phyloP scores from a whole-genome alignment of 2,113 vertebrate genomes.

The Lepisosteus osseus region DNA sequence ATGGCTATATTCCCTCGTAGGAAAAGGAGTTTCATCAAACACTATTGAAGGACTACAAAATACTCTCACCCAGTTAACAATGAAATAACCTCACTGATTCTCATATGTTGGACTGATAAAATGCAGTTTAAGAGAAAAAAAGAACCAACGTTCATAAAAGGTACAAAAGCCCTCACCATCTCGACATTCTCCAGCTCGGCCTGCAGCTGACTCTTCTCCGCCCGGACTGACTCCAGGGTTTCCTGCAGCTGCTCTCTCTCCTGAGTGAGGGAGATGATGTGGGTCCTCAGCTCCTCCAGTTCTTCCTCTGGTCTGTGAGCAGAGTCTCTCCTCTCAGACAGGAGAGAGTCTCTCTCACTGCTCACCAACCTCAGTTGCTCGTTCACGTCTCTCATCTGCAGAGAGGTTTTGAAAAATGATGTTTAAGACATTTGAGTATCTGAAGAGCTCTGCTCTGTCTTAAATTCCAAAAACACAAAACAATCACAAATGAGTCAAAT shows the following conservation, averaged over 20 bases:
- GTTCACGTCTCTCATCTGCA: slow-evolving; percentile 24
- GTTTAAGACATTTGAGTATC: too few species aligned
- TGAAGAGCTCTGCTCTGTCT: too few species aligned
- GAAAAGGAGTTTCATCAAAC: too few species aligned
- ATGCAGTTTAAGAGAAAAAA: too few species aligned
- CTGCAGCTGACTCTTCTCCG: slow-evolving; percentile 21
- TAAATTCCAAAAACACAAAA: too few species aligned
- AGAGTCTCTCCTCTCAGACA: background rate
- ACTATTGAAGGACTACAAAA: too few species aligned
- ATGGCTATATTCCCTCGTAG: too few species aligned
- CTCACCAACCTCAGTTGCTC: background rate
- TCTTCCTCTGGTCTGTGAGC: background rate
- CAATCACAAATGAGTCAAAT: too few species aligned
- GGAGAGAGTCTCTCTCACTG: background rate
- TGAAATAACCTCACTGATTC: too few species aligned
- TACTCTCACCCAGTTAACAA: too few species aligned
- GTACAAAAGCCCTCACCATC: background rate
- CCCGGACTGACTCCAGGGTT: slow-evolving; percentile 19
- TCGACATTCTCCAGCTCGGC: slow-evolving; percentile 21
- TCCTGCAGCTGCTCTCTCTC: slow-evolving; percentile 38
- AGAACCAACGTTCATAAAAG: too few species aligned
- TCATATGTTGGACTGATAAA: too few species aligned
- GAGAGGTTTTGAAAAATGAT: background rate
- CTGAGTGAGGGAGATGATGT: slow-evolving; percentile 26
- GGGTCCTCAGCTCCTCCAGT: slow-evolving; percentile 21